Base-by-base conservation (phyloP, 2,113 vertebrate genomes). In the Rhabdornis inornatus region DNA sequence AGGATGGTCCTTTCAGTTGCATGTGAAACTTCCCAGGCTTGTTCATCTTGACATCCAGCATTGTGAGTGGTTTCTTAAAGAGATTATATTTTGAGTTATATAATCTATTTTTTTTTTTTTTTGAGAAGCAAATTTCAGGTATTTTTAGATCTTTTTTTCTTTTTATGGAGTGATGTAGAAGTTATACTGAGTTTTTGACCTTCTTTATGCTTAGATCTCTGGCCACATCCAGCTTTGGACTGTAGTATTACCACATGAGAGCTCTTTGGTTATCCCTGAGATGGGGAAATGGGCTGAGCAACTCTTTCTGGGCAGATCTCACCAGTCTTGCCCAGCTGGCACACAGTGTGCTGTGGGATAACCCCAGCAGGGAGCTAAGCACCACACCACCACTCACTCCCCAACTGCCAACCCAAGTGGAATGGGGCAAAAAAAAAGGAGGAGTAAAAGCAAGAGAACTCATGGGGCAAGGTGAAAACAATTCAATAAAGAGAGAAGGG, bases 341-440 rank as follows among this genome's bases (percentile, higher is more conserved):
- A 49, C 2, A 1, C 33, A 10, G 5, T 21, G 13, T 66, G 19
- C 13, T 42, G 15, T 27, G 50, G 18, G 33, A 53, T 60, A 60
- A 25, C 30, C 15, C 30, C n/a, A 18, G 13, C 0, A 35, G 31
- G 31, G 22, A 53, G 42, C 47, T 40, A 27, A 71, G 57, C 24
- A 75, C 37, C 31, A 18, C 22, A 9, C 9, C 28, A 45, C 20
- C 3, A 1, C 44, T 77, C 35, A 13, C 31, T 19, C 6, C 15
- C 15, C 42, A 28, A 0, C n/a, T 3, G 1, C 10, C 23, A 53
- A 39, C 11, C 7, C 19, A 20, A 49, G 44, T 15, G 11, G 49
- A 39, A 37, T 4, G 5, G 8, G 17, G 19, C 3, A 37, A 40
- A 53, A 53, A 57, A 4, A 61, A 61, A 44, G 15, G 6, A 71